phyloP scores from a whole-genome alignment of 2,113 vertebrate genomes.

The Podarcis muralis region DNA sequence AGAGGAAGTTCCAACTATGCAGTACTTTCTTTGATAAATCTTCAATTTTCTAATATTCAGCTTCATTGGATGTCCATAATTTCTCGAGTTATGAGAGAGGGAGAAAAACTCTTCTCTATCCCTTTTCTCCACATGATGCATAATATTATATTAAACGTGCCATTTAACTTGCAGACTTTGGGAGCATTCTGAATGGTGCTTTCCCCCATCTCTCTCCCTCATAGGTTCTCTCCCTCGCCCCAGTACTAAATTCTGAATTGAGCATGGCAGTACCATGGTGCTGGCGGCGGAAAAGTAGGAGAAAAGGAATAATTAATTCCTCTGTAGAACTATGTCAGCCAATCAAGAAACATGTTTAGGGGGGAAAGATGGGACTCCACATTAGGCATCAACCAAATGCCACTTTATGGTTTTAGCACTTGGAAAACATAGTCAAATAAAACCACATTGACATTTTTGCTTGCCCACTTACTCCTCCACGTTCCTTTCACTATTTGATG shows the following conservation, averaged over 20 bases:
- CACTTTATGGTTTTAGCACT: not conserved
- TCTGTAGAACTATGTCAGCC: slow-evolving; percentile 51
- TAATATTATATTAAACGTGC: not conserved
- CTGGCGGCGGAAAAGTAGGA: slow-evolving; percentile 11
- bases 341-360: slow-evolving; percentile 29
- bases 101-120: too few relatives aligned
- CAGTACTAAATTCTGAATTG: not conserved
- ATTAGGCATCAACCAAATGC: slow-evolving; percentile 31
- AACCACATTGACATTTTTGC: not conserved
- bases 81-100: too few relatives aligned
- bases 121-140: too few relatives aligned
- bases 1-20: too few relatives aligned
- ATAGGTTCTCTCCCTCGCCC: not conserved
- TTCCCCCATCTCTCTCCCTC: not conserved
- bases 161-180: not conserved
- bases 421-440: slow-evolving; percentile 12
- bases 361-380: slow-evolving; percentile 22
- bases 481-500: not conserved
- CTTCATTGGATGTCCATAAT: too few relatives aligned
- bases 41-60: too few relatives aligned
- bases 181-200: not conserved
- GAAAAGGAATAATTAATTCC: slow-evolving; percentile 46
- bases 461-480: slow-evolving; percentile 28
- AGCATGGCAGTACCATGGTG: not conserved
- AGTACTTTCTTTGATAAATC: too few relatives aligned